phyloP scores from a whole-genome alignment of 2,888 invertebrate species.

The Griposia aprilina region DNA sequence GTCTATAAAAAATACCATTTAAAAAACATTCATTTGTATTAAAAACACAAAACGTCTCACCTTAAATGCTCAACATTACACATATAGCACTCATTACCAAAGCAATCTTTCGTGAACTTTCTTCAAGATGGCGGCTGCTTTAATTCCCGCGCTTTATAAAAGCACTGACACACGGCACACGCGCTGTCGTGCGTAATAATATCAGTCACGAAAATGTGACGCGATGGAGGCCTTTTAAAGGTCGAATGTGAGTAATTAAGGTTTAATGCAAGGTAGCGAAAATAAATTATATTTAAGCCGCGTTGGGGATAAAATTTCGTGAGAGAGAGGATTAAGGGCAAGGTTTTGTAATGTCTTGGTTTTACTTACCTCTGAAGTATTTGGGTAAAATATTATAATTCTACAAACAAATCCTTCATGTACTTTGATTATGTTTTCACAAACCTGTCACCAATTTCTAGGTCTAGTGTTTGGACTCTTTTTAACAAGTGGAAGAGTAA shows the following conservation, averaged over 20 bases:
- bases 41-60: conserved; percentile 2
- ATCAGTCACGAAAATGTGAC: conserved; percentile 54
- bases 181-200: conserved; percentile 59
- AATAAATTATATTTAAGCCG: conserved; percentile 58
- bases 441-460: not conserved
- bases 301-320: conserved; percentile 47
- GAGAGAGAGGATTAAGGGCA: conserved; percentile 45
- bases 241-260: conserved; percentile 61
- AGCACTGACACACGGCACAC: conserved; percentile 49
- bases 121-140: conserved; percentile 78
- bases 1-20: not conserved
- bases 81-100: conserved; percentile 76
- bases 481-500: not conserved
- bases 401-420: not conserved
- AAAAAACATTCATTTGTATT: not conserved
- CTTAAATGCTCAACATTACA: conserved; percentile 63
- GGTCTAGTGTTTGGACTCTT: not conserved
- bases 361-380: not conserved
- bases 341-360: conserved; percentile 37
- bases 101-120: conserved; percentile 78
- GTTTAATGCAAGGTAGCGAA: conserved; percentile 43
- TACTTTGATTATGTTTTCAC: not conserved
- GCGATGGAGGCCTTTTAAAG: conserved; percentile 57
- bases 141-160: conserved; percentile 75
- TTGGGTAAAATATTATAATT: not conserved